These are phyloP conservation scores for Thripadectes ignobilis DNA, from an alignment of 2,797 vertebrate species.

Conservation along the genomic window DNA sequence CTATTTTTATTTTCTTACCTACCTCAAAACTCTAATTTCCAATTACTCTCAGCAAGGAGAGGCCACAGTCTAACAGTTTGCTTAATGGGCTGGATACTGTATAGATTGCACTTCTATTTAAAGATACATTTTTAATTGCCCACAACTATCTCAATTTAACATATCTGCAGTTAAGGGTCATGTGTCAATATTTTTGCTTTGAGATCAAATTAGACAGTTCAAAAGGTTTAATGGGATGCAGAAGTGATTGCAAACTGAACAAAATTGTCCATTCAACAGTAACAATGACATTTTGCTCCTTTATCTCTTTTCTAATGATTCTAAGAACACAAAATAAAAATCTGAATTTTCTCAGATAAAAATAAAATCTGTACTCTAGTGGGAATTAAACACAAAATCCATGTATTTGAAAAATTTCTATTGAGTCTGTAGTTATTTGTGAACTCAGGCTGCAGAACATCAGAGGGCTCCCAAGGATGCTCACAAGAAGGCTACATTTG, in stretches of 20 bases:
- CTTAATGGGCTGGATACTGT: background rate
- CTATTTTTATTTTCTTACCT: background rate
- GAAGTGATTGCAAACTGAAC: background rate
- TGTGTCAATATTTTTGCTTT: background rate
- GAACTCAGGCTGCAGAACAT: background rate
- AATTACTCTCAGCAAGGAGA: background rate
- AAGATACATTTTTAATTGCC: conserved; percentile 11
- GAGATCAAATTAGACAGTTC: background rate
- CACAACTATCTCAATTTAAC: background rate
- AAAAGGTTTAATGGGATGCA: background rate
- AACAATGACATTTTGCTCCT: background rate
- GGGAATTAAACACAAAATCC: background rate
- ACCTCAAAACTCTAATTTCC: background rate
- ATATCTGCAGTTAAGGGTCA: background rate
- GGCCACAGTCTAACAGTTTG: background rate
- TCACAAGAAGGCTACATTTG: background rate
- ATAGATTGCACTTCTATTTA: conserved; percentile 3
- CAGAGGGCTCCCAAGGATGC: background rate
- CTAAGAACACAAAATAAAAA: background rate
- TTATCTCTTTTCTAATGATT: background rate
- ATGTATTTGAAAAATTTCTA: background rate
- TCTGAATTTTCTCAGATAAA: background rate
- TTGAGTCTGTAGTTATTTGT: background rate
- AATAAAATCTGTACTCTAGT: background rate
- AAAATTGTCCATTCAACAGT: background rate